Percentiles rank a stretch among this genome's conserved stretches.
Conservation (phyloP, 2,888 invertebrate species). For the Eristalis pertinax region DNA sequence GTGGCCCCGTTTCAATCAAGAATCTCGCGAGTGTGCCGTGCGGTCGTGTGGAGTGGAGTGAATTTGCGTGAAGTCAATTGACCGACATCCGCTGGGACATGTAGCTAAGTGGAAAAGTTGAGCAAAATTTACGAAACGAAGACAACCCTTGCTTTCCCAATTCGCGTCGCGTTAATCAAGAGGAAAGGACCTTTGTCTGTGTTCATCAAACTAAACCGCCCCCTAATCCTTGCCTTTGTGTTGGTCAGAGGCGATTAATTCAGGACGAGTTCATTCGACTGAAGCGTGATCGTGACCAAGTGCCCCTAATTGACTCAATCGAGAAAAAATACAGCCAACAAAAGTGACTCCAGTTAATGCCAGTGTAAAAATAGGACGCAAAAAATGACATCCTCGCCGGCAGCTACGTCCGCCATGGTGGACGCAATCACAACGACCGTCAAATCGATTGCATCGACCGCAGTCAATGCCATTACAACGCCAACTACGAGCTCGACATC, state of each 20-base stretch:
- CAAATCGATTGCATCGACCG: conserved; percentile 51
- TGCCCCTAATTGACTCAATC: conserved; percentile 24
- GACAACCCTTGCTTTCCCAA: background rate
- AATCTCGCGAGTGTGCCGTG: background rate
- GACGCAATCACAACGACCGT: conserved; percentile 50
- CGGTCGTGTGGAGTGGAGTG: background rate
- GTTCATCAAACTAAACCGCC: background rate
- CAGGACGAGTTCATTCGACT: background rate
- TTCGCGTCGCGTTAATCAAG: background rate
- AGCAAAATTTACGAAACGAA: background rate
- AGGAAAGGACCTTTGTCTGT: background rate
- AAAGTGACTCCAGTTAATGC: background rate
- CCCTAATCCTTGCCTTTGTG: background rate
- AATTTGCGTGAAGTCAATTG: background rate
- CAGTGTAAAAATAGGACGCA: no score
- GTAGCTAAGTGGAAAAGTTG: background rate
- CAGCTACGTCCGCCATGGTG: conserved; percentile 23
- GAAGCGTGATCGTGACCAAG: no score
- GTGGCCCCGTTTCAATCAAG: background rate
- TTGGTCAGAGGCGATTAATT: background rate
- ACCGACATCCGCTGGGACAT: background rate
- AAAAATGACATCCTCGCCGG: conserved; percentile 43
- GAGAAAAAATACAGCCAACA: background rate
- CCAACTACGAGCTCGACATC: conserved; percentile 30
- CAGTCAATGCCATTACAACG: conserved; percentile 65